Conservation (phyloP, 2,888 invertebrate genomes). For the Galerucella calmariensis region DNA sequence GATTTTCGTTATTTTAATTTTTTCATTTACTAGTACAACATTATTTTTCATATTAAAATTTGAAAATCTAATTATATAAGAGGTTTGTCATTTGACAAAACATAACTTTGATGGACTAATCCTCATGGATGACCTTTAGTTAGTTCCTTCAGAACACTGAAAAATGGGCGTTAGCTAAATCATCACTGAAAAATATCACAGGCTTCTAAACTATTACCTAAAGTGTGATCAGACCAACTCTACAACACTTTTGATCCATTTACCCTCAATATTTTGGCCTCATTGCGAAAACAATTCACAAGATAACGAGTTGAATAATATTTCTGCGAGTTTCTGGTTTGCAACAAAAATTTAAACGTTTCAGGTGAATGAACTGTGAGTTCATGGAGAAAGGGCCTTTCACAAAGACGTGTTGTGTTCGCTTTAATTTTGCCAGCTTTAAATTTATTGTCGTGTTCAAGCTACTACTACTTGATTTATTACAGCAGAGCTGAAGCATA, state of each 20-base stretch:
- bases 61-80: no score
- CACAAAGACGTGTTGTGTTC: slow-evolving; percentile 30
- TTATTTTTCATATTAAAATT: no score
- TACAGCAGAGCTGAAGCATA: slow-evolving; percentile 23
- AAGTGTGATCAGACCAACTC: no score
- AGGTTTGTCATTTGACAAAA: no score
- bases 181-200: no score
- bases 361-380: slow-evolving; percentile 29
- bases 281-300: not conserved
- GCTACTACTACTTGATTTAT: slow-evolving; percentile 32
- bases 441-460: slow-evolving; percentile 32
- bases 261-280: not conserved
- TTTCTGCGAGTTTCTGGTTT: slow-evolving; percentile 16
- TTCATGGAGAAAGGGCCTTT: slow-evolving; percentile 24
- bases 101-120: no score
- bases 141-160: no score
- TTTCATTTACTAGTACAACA: no score
- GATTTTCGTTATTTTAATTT: no score
- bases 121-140: no score
- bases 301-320: not conserved
- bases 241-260: not conserved
- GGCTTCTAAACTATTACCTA: no score
- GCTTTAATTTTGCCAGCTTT: slow-evolving; percentile 30
- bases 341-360: slow-evolving; percentile 17
- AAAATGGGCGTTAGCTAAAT: no score